phyloP scores from a whole-genome alignment of 2,888 invertebrate species.

The Xestia sexstrigata region DNA sequence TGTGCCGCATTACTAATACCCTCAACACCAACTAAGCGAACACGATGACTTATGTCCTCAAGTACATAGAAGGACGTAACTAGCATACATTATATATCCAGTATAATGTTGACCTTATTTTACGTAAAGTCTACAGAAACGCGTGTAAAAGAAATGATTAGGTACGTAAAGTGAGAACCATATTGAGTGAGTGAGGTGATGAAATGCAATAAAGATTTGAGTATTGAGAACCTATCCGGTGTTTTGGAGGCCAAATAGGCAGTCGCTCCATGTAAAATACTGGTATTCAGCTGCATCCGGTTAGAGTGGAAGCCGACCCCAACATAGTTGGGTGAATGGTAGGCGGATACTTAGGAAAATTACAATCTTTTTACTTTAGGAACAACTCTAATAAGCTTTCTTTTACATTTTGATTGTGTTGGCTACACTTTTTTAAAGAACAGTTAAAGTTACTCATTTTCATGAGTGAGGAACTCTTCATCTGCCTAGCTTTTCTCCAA shows the following conservation, averaged over 20 bases:
- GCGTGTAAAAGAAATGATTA: neutral
- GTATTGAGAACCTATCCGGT: neutral
- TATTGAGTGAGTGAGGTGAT: too few relatives aligned
- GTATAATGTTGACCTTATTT: slow-evolving; percentile 5
- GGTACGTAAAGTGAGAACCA: neutral
- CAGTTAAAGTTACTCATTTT: neutral
- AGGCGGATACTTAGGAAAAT: neutral
- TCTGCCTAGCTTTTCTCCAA: neutral
- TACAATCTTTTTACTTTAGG: neutral
- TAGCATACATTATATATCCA: neutral
- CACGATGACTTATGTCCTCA: slow-evolving; percentile 56
- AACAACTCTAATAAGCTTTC: too few relatives aligned
- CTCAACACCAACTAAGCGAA: slow-evolving; percentile 39
- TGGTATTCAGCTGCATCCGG: neutral
- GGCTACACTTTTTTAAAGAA: neutral
- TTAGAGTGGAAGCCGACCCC: neutral
- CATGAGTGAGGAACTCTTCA: neutral
- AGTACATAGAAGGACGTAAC: slow-evolving; percentile 22
- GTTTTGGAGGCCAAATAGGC: neutral
- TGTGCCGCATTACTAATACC: slow-evolving; percentile 45
- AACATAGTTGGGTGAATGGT: neutral
- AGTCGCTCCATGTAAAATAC: neutral
- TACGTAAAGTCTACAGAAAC: neutral
- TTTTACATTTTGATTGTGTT: neutral
- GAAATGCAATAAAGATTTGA: too few relatives aligned